Percentiles rank a stretch among this genome's conserved stretches.
These are phyloP conservation scores for Rhinopithecus roxellana DNA, from an alignment of 2,113 vertebrate species.

Conservation along the genomic window DNA sequence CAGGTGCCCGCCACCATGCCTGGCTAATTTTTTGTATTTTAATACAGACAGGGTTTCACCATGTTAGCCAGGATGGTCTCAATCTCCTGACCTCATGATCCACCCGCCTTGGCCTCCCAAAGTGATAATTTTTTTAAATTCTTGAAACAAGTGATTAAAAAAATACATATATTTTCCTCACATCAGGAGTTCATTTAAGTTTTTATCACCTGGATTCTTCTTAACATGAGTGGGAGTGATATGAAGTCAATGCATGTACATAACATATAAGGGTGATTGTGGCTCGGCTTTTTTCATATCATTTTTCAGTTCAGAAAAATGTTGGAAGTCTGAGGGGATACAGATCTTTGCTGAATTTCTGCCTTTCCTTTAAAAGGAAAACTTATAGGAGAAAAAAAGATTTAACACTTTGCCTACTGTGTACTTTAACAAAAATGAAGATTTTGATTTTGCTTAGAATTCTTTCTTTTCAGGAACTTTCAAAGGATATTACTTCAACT, in stretches of 20 bases:
- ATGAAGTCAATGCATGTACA: background rate
- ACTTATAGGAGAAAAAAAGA: background rate
- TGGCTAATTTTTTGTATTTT: too few relatives aligned
- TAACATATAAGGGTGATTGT: background rate
- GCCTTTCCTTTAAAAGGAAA: conserved; percentile 9
- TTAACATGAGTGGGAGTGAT: background rate
- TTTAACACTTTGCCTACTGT: conserved; percentile 14
- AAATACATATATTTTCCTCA: background rate
- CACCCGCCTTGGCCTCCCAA: too few relatives aligned
- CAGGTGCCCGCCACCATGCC: too few relatives aligned
- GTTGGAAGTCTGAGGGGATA: background rate
- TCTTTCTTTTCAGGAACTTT: conserved; percentile 22
- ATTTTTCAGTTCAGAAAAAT: background rate
- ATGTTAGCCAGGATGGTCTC: too few relatives aligned
- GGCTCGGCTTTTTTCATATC: background rate
- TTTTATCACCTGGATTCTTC: background rate
- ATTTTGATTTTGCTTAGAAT: conserved; percentile 38
- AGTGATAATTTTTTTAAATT: background rate
- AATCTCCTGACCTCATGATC: too few relatives aligned
- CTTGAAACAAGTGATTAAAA: background rate
- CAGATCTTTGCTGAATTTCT: background rate
- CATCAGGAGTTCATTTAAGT: background rate
- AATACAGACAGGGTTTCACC: too few relatives aligned
- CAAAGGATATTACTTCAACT: background rate
- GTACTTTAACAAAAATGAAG: conserved; percentile 22